Percentiles rank a stretch among this genome's conserved stretches.
Conservation (phyloP, 1,140 invertebrate species). For the Drosophila biarmipes region DNA sequence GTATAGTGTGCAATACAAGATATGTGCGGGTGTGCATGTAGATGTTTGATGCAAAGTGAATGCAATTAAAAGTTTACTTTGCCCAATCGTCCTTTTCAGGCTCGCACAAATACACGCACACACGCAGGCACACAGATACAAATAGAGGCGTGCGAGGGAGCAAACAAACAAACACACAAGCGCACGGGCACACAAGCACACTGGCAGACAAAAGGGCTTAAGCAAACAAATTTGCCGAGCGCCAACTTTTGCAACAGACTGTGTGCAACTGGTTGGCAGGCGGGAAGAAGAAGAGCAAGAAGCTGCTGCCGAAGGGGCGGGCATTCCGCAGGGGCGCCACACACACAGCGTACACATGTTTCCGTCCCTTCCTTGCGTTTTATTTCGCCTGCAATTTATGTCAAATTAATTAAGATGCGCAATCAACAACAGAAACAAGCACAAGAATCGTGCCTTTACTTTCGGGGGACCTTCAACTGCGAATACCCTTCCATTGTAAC, state of each 20-base stretch:
- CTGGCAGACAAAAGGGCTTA: conserved; percentile 28
- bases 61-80: conserved; percentile 63
- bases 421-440: conserved; percentile 20
- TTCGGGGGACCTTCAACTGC: neutral
- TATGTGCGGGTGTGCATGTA: neutral
- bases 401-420: conserved; percentile 77
- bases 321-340: neutral
- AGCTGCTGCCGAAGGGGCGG: neutral
- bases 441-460: conserved; percentile 1
- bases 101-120: conserved; percentile 9
- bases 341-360: conserved; percentile 50
- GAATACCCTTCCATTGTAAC: neutral
- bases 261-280: conserved; percentile 46
- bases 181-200: neutral
- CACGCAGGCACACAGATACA: neutral
- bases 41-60: conserved; percentile 46
- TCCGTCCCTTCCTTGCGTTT: conserved; percentile 21
- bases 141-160: conserved; percentile 1
- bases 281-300: conserved; percentile 3
- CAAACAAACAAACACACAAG: conserved; percentile 16
- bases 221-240: conserved; percentile 50
- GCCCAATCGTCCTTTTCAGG: conserved; percentile 43
- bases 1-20: conserved; percentile 15
- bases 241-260: conserved; percentile 67
- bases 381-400: conserved; percentile 69